Evolutionary conservation across 2,888 invertebrate species (phyloP), one percentile per base, ranked within the genome.

Genomic region (Ichneumon xanthorius): DNA sequence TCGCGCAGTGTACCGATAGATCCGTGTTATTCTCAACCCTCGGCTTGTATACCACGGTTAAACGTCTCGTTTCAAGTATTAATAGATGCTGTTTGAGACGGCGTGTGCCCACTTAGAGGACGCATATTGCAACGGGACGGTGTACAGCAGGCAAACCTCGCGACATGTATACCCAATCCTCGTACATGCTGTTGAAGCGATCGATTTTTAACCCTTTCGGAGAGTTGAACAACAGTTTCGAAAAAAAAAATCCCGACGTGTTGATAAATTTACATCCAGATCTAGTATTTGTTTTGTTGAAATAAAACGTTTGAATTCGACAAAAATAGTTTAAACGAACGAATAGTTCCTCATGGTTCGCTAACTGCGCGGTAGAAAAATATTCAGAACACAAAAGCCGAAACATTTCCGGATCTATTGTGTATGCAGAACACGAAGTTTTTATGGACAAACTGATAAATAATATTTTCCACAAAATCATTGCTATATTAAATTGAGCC

Each of bases 41-140:
- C n/a, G 50, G 53, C 77, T 33, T 14, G 22, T 77, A 19, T 65
- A 65, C 48, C 30, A 53, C 53, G 37, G 7, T 77, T 40, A 22
- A 77, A 68, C 26, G 68, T 78, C 68, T 68, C 78, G 78, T 78
- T 78, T 68, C 78, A 30, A 68, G 68, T 78, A 78, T 78, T 78
- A 68, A 78, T 78, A 75, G 75, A 63, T 48, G 63, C 48, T 48
- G 48, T 63, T 63, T 48, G 75, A 76, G 65, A 76, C 65, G 75
- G 14, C 30, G 33, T 19, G 63, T 65, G 50, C 33, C 50, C 75
- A 65, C 65, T 76, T 65, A 33, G 73, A 61, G 9, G 26, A 45
- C 33, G 50, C 63, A 50, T 19, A 48, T 33, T 48, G 48, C 33
- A 48, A 33, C 30, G 63, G 11, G 63, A 33, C 30, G 30, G 14